Conservation (phyloP, 2,888 invertebrate species). For the Elysia crispata region DNA sequence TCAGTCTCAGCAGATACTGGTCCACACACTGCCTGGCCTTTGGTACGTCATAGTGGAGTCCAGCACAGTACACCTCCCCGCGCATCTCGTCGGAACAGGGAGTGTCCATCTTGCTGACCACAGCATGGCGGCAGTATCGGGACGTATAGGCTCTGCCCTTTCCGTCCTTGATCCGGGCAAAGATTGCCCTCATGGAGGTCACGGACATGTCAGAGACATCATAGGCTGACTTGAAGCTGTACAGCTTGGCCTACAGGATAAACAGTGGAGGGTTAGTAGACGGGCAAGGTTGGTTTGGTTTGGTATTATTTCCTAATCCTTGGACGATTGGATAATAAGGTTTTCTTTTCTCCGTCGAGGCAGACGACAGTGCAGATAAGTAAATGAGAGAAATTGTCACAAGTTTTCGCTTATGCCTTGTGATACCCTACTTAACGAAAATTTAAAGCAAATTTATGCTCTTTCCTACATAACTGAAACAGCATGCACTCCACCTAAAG, state of each 20-base stretch:
- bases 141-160: neutral
- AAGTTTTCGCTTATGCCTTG: too few relatives aligned
- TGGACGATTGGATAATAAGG: too few relatives aligned
- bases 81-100: conserved; percentile 19
- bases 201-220: conserved; percentile 36
- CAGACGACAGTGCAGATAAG: too few relatives aligned
- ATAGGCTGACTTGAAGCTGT: conserved; percentile 37
- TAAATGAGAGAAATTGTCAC: too few relatives aligned
- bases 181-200: conserved; percentile 21
- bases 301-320: neutral
- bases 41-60: conserved; percentile 2
- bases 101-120: conserved; percentile 5
- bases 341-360: too few relatives aligned
- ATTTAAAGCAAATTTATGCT: too few relatives aligned
- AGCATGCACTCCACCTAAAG: too few relatives aligned
- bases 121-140: conserved; percentile 25
- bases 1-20: too few relatives aligned
- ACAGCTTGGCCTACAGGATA: conserved; percentile 19
- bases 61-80: conserved; percentile 32
- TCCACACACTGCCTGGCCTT: neutral
- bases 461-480: too few relatives aligned
- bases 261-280: neutral
- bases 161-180: conserved; percentile 18
- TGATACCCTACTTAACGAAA: too few relatives aligned
- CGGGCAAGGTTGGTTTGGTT: neutral